Conservation (phyloP, 2,113 vertebrate species). For the Hystrix cristata region DNA sequence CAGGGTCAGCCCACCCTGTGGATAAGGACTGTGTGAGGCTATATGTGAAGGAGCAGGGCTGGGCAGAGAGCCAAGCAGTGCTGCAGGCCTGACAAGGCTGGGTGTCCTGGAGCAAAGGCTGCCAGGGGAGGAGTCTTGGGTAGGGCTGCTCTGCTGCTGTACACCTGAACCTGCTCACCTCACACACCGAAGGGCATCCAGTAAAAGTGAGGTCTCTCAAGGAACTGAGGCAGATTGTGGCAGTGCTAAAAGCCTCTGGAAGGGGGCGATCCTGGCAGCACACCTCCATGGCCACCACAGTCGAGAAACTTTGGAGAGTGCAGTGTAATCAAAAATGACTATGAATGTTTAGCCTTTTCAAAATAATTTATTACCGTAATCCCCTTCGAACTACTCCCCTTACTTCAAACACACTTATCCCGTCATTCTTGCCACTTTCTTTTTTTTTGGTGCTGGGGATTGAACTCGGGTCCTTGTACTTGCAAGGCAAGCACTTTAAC, state of each 20-base stretch:
- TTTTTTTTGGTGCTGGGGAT: too few species aligned
- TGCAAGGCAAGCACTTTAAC: too few species aligned
- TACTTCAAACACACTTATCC: not conserved
- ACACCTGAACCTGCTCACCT: not conserved
- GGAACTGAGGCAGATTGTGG: not conserved
- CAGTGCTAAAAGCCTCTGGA: not conserved
- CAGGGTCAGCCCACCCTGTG: not conserved
- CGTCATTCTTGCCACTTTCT: not conserved
- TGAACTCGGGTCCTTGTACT: too few species aligned
- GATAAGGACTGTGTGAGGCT: not conserved
- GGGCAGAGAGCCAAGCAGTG: fast-evolving
- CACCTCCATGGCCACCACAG: fast-evolving
- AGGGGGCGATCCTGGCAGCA: not conserved
- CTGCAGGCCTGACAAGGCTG: too few species aligned
- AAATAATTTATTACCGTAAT: not conserved
- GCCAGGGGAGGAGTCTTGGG: fast-evolving
- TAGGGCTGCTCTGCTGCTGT: not conserved
- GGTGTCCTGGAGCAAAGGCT: not conserved
- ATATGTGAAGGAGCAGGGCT: not conserved
- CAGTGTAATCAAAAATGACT: not conserved
- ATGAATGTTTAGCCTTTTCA: not conserved
- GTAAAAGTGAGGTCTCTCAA: fast-evolving
- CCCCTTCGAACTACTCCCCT: not conserved
- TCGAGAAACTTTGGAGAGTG: not conserved
- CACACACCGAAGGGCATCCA: not conserved